A percentile compares a stretch with the other conserved stretches of the same genome.
Conservation (phyloP, 1,140 invertebrate species). For the Drosophila hydei region DNA sequence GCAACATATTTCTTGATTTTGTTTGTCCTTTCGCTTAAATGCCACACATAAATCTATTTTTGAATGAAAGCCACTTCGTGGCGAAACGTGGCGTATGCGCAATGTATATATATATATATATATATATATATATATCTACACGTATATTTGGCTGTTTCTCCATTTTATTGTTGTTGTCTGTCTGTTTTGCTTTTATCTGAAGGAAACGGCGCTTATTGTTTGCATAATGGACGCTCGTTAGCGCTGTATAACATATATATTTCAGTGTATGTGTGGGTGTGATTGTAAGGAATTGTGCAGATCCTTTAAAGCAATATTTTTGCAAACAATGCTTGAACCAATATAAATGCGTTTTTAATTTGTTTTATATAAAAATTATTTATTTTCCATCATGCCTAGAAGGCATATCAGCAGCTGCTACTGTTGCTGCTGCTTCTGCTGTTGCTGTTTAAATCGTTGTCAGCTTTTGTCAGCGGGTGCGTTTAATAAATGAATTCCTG, state of each 20-base stretch:
- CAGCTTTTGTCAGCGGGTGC: constrained; percentile 38
- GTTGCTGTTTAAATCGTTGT: constrained; percentile 7
- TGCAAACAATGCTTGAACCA: constrained; percentile 50
- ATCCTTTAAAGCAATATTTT: constrained; percentile 21
- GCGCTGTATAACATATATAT: constrained; percentile 32
- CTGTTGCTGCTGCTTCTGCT: neutral
- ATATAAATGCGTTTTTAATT: constrained; percentile 83
- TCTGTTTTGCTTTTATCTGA: constrained; percentile 65
- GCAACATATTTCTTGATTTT: constrained; percentile 77
- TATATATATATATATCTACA: neutral
- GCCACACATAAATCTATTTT: constrained; percentile 83
- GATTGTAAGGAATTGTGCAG: constrained; percentile 8
- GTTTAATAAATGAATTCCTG: constrained; percentile 65
- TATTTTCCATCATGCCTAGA: constrained; percentile 13
- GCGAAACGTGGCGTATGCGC: constrained; percentile 64
- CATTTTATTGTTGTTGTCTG: constrained; percentile 39
- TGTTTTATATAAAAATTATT: constrained; percentile 47
- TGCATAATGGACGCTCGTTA: constrained; percentile 83
- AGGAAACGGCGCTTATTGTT: constrained; percentile 76
- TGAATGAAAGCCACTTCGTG: constrained; percentile 65
- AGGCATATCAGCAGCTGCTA: constrained; percentile 6
- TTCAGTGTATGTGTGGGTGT: constrained; percentile 12
- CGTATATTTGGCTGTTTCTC: constrained; percentile 43
- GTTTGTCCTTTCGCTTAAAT: constrained; percentile 66
- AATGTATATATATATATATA: constrained; percentile 34